Evolutionary conservation across 2,888 invertebrate genomes (phyloP).

Genomic region (Cerastis rubricosa): DNA sequence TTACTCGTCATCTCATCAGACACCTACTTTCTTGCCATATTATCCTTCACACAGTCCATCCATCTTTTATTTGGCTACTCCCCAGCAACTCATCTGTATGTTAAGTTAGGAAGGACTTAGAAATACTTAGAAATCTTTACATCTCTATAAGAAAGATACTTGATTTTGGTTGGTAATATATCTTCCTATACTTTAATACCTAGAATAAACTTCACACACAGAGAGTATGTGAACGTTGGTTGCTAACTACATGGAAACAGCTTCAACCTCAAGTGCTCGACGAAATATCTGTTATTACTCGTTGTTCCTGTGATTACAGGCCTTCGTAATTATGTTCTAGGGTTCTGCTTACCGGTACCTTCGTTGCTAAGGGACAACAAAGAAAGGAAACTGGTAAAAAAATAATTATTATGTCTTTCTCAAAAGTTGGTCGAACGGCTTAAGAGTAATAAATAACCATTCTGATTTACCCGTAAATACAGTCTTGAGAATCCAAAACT

Average conservation of each 20-base stretch:
- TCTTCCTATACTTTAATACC: neutral
- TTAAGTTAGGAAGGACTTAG: neutral
- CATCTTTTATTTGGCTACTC: too few relatives aligned
- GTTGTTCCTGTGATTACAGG: constrained; percentile 24
- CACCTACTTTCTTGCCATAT: too few relatives aligned
- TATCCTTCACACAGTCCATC: too few relatives aligned
- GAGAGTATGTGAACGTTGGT: neutral
- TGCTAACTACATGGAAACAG: constrained; percentile 16
- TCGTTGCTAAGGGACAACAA: neutral
- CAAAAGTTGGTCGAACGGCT: neutral
- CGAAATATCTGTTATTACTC: constrained; percentile 33
- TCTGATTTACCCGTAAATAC: neutral
- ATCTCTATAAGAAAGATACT: neutral
- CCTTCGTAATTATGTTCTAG: neutral
- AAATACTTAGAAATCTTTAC: neutral
- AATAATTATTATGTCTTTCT: neutral
- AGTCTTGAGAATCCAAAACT: constrained; percentile 4
- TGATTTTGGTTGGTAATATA: neutral
- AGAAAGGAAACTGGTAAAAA: neutral
- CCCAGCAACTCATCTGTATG: neutral
- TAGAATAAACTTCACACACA: neutral
- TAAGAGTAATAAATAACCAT: neutral
- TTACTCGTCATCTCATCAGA: too few relatives aligned
- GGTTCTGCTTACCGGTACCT: neutral
- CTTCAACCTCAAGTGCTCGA: constrained; percentile 22